A percentile compares a stretch with the other conserved stretches of the same genome.
These are phyloP conservation scores for Poecilia velifera DNA, from an alignment of 2,797 vertebrate genomes.

Conservation along the genomic window DNA sequence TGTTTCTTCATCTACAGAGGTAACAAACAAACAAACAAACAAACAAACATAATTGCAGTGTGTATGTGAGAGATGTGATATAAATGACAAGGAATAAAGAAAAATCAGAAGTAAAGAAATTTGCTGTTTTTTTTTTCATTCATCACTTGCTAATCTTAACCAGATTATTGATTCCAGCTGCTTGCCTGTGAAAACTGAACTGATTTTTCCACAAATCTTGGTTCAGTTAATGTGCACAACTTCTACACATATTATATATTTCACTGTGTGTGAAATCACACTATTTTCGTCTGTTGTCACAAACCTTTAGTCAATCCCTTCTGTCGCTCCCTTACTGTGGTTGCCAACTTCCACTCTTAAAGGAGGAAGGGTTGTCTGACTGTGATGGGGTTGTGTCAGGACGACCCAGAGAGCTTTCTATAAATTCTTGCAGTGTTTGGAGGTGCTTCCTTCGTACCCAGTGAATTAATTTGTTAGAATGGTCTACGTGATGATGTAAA, in stretches of 20 bases:
- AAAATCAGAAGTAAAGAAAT: not conserved
- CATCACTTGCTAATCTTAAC: not conserved
- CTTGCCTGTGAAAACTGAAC: not conserved
- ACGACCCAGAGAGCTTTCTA: not conserved
- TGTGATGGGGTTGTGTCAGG: not conserved
- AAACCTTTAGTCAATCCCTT: not conserved
- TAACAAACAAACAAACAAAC: not conserved
- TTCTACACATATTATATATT: not conserved
- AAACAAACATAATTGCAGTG: conserved; percentile 7
- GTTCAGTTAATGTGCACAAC: not conserved
- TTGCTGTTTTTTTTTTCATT: not conserved
- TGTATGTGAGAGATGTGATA: conserved; percentile 6
- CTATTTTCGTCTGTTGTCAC: not conserved
- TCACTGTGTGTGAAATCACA: not conserved
- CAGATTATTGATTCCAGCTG: not conserved
- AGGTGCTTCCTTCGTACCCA: not conserved
- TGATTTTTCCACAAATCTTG: not conserved
- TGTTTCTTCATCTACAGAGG: conserved; percentile 8
- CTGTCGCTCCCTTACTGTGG: not conserved
- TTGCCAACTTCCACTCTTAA: not conserved
- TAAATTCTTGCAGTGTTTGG: not conserved
- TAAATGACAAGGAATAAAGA: not conserved
- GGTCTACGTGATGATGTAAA: not conserved
- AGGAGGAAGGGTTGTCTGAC: not conserved
- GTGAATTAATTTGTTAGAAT: not conserved